Evolutionary conservation across 1,140 invertebrate genomes (phyloP), one percentile per base, ranked within the genome.

Genomic region (Leguminivora glycinivorella): DNA sequence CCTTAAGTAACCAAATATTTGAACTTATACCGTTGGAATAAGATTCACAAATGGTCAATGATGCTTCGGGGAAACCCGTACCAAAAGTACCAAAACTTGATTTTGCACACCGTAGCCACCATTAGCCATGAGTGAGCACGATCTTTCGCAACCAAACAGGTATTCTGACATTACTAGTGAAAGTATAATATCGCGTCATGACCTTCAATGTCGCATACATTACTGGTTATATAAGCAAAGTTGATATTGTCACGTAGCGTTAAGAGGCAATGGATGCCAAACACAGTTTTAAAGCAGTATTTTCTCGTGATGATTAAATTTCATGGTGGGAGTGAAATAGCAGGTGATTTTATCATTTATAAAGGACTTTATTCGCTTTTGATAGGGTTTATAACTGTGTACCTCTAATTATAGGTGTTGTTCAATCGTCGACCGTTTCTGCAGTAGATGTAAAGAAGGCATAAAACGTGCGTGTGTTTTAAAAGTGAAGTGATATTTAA

Each of bases 81-180:
- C 12, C 34, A 38, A 14, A 38, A 38, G 34, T 38, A 38, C 12
- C 34, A 38, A 14, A 38, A 38, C 34, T 14, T 38, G 10, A 38
- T 12, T 38, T 38, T 38, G 34, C 34, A 43, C 40, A 29, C 25
- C 56, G 56, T n/a, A 60, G 14, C 24, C 7, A 60, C 14, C 58
- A 31, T 31, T 4, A 63, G n/a, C 25, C 58, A 63, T 63, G 14
- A 24, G 24, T 60, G 2, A 26, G 9, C 24, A 6, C 7, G 24
- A 29, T 14, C 14, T 63, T 63, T 63, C 58, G 26, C 58, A 63
- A 63, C 58, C 58, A 17, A 60, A 60, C 56, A 31, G 26, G 58
- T 63, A 63, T 63, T 17, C 58, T 19, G 14, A 1, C n/a, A 3
- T 4, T 12, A 7, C n/a, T 9, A 63, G 58, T 63, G 58, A 63